Conservation (phyloP, 2,888 invertebrate genomes). For the Melanargia galathea region DNA sequence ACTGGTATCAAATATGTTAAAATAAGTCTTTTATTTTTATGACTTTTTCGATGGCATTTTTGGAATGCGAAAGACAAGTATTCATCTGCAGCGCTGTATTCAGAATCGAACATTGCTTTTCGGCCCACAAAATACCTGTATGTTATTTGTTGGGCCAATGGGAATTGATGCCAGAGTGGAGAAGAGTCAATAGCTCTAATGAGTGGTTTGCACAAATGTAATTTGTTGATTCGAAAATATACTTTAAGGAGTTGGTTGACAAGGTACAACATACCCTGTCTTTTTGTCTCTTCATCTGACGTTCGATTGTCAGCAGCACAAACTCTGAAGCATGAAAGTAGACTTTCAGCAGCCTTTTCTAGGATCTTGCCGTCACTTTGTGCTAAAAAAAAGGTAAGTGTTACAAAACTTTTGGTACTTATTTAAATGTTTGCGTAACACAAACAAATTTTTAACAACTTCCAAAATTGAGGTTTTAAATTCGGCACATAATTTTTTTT, state of each 20-base stretch:
- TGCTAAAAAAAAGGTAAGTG: constrained; percentile 52
- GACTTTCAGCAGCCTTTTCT: constrained; percentile 96
- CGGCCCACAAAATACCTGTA: constrained; percentile 98
- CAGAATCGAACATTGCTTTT: constrained; percentile 99
- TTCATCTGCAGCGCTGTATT: constrained; percentile 96
- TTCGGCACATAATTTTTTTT: no score
- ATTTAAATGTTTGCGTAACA: no score
- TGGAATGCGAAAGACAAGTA: constrained; percentile 96
- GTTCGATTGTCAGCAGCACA: constrained; percentile 97
- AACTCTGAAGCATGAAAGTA: constrained; percentile 96
- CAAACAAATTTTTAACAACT: no score
- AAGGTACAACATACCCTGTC: constrained; percentile 96
- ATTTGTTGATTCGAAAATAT: constrained; percentile 95
- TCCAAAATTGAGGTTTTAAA: no score
- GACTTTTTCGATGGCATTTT: constrained; percentile 90
- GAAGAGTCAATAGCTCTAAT: constrained; percentile 98
- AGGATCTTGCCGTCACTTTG: constrained; percentile 86
- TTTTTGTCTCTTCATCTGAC: constrained; percentile 94
- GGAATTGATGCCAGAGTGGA: constrained; percentile 93
- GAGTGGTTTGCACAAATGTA: constrained; percentile 95
- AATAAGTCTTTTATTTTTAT: constrained; percentile 94
- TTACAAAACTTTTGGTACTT: no score
- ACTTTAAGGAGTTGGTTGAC: constrained; percentile 98
- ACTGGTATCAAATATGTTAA: constrained; percentile 97
- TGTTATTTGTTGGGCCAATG: constrained; percentile 96